Evolutionary conservation across 2,888 invertebrate species (phyloP), one percentile per base, ranked within the genome.

Genomic region (Gymnosoma rotundatum): DNA sequence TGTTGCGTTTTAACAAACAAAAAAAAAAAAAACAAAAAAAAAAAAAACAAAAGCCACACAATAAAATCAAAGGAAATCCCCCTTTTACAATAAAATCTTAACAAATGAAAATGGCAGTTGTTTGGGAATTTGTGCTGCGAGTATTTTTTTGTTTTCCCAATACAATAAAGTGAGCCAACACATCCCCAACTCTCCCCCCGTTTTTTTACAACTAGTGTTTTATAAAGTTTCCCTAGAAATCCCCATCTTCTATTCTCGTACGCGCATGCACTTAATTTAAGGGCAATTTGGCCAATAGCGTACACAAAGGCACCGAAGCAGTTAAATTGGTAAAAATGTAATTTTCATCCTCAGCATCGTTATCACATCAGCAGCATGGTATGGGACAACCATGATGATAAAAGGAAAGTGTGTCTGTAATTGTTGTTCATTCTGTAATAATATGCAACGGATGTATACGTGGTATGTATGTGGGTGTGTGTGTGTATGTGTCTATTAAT

Each of bases 221-320:
- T 42, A 25, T 45, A 56, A 48, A 20, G 54, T 58, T 75, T 58
- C 69, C 18, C 32, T 63, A 58, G 60, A 75, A 72, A 85, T 73
- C 78, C 81, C 83, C 75, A 60, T n/a, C 32, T 5, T 38, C 69
- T 45, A 69, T 38, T 36, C 50, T 64, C 61, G 58, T 76, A 75
- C 85, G 87, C 87, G 86, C 87, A 87, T 86, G 86, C 74, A 83
- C 73, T 80, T 86, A 79, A 81, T 86, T 83, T 85, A 78, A 82
- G 78, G 78, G 80, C 81, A 83, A 87, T 87, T 87, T 86, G 83
- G 87, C 87, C 87, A 87, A 87, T 87, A 83, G 87, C 87, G 85
- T 83, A 85, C 86, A 85, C 81, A 86, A 85, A 81, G 81, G 78
- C 83, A 81, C 73, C 78, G 83, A 83, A 81, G 83, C 80, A 83